A percentile compares a stretch with the other conserved stretches of the same genome.
Evolutionary conservation across 2,113 vertebrate genomes (phyloP).

Genomic region (Meriones unguiculatus): DNA sequence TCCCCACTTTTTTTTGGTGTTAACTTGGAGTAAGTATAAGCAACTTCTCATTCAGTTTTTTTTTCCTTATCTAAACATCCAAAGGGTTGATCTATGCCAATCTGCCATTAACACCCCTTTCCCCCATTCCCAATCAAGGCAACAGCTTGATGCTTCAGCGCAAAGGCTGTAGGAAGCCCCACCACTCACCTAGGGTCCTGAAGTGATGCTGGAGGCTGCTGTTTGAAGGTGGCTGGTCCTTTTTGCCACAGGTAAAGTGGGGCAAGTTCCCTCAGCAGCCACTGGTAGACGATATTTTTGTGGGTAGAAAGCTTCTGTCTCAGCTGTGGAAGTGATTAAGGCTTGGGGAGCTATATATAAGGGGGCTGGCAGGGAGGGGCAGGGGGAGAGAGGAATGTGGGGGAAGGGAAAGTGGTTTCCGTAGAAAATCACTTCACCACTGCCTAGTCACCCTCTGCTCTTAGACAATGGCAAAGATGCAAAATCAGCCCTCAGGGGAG

Average conservation of each 20-base stretch:
- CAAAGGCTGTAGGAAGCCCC: not conserved
- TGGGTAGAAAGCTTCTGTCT: not conserved
- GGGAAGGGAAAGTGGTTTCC: constrained; percentile 66
- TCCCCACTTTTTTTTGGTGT: not conserved
- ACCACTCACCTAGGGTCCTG: constrained; percentile 45
- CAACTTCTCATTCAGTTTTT: not conserved
- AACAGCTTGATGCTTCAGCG: not conserved
- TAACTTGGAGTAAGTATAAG: not conserved
- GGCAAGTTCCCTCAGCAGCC: not conserved
- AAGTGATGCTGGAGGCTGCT: not conserved
- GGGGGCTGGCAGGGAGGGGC: constrained; percentile 17
- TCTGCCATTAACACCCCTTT: too few species aligned
- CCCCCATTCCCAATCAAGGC: not conserved
- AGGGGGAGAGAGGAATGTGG: constrained; percentile 9
- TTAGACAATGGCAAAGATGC: not conserved
- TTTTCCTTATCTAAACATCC: not conserved
- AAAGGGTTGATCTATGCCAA: not conserved
- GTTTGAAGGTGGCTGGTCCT: not conserved
- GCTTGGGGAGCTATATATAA: constrained; percentile 50
- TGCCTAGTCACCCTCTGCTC: constrained; percentile 60
- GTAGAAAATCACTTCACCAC: constrained; percentile 50
- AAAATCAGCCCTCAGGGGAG: not conserved
- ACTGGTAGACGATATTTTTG: not conserved
- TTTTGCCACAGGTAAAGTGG: not conserved
- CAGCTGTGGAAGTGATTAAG: not conserved